Evolutionary conservation across 2,797 vertebrate species (phyloP), one percentile per base, ranked within the genome.

Genomic region (Epinephelus awoara): DNA sequence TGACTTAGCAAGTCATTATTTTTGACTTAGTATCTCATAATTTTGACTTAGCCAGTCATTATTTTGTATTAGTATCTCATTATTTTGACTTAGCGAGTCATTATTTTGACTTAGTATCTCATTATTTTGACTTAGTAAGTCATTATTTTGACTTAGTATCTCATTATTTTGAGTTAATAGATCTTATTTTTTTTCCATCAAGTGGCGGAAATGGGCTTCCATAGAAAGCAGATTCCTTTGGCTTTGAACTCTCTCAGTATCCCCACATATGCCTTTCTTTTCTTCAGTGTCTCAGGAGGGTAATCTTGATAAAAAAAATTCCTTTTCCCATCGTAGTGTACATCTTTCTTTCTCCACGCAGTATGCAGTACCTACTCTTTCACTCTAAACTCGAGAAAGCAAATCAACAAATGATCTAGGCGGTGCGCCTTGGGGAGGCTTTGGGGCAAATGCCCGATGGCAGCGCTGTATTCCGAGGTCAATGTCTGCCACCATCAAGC

Each of bases 391-490:
- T 79, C 50, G 4, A 76, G 64, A 25, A 80, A 84, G 63, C 52
- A 63, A 10, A 63, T 51, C 15, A 79, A 23, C 50, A 38, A 80
- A 8, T 21, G 81, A 79, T 49, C 61, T 68, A 3, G 57, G 64
- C 17, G 68, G 62, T 1, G 38, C 62, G 1, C 19, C 54, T 9
- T 18, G 44, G 23, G 71, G 55, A 15, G 61, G 72, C 38, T 62
- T 61, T 34, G 66, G 76, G 12, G 55, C 50, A 1, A 77, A 40
- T 14, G 57, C 8, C 54, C 50, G 18, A 19, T 78, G 75, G 23
- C 65, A 78, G 25, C 58, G 11, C 42, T 85, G 79, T 63, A 82
- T 85, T 47, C 69, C 10, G 3, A 75, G 75, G 15, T 78, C 59
- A 8, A 46, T 49, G 18, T 82, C 62, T 2, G 17, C 27, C 0